Evolutionary conservation across 2,888 invertebrate genomes (phyloP).

Genomic region (Caenorhabditis sp.): DNA sequence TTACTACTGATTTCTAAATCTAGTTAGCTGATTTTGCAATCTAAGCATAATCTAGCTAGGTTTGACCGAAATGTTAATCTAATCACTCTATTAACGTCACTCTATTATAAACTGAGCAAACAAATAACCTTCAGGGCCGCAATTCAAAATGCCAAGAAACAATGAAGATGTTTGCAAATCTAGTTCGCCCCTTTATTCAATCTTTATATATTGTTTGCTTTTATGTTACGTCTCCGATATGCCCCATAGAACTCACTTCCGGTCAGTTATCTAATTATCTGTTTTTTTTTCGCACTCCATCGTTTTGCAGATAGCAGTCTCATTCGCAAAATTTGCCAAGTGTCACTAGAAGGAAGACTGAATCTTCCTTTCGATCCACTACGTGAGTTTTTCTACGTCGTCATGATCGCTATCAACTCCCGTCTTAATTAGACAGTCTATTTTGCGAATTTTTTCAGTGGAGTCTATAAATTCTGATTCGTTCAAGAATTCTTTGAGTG

Average conservation of each 20-base stretch:
- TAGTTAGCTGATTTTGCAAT: no score
- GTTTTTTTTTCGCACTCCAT: not conserved
- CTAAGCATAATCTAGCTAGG: no score
- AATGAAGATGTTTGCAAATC: constrained; percentile 69
- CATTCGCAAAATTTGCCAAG: constrained; percentile 54
- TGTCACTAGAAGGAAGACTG: constrained; percentile 28
- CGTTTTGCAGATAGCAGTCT: constrained; percentile 54
- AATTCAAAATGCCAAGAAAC: constrained; percentile 24
- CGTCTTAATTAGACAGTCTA: no score
- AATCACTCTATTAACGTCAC: no score
- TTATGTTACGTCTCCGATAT: constrained; percentile 21
- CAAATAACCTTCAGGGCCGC: constrained; percentile 23
- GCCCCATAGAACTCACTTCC: constrained; percentile 8
- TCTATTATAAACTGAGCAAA: no score
- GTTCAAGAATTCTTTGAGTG: constrained; percentile 70
- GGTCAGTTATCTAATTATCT: not conserved
- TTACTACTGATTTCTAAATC: no score
- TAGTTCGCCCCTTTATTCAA: constrained; percentile 72
- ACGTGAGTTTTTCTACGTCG: constrained; percentile 14
- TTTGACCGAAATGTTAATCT: no score
- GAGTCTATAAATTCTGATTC: constrained; percentile 76
- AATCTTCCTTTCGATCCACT: constrained; percentile 42
- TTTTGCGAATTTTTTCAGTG: no score
- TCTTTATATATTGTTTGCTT: constrained; percentile 63
- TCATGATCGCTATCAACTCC: no score